A percentile compares a stretch with the other conserved stretches of the same genome.
Conservation (phyloP, 2,888 invertebrate species). For the Phytoseiulus persimilis region DNA sequence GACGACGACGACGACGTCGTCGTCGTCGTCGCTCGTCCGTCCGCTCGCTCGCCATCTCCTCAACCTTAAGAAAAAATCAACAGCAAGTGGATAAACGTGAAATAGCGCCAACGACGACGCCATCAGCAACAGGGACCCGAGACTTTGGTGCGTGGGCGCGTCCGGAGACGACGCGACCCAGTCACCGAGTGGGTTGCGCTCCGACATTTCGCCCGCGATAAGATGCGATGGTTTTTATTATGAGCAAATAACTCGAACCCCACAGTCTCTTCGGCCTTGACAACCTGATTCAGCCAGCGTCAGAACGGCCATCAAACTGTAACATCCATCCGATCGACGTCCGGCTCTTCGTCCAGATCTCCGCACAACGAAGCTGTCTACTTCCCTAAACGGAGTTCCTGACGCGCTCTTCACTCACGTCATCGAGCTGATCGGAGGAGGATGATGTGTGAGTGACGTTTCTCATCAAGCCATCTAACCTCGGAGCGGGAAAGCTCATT, state of each 20-base stretch:
- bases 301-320: too few species aligned
- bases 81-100: constrained; percentile 5
- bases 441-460: neutral
- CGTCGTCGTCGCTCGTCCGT: neutral
- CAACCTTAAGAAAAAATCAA: constrained; percentile 5
- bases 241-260: neutral
- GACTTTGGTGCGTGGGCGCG: neutral
- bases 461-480: neutral
- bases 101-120: neutral
- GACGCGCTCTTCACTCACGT: neutral
- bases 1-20: too few species aligned
- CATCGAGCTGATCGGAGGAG: neutral
- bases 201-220: neutral
- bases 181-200: neutral
- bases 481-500: neutral
- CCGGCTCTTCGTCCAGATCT: neutral
- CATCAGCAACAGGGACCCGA: neutral
- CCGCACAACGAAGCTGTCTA: neutral
- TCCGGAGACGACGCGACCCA: neutral
- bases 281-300: neutral
- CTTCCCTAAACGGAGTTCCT: neutral
- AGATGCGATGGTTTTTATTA: neutral
- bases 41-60: neutral
- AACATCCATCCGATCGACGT: neutral
- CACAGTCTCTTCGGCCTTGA: neutral